These are phyloP conservation scores for Epirrhoe tristata DNA, from an alignment of 2,888 invertebrate species.

Conservation along the genomic window DNA sequence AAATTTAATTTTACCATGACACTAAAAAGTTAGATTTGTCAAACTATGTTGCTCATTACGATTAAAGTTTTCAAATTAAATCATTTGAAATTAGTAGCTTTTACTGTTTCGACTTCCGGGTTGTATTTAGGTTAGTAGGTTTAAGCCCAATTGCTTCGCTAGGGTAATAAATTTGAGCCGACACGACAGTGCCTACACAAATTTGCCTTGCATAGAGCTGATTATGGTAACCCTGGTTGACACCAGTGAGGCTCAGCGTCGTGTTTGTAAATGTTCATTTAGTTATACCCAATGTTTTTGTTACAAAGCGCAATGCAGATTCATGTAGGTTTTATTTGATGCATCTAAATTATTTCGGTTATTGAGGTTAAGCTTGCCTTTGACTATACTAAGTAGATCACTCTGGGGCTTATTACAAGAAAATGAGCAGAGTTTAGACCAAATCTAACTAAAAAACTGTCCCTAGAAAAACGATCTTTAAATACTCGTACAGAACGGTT, in stretches of 20 bases:
- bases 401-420: too few species aligned
- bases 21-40: conserved; percentile 47
- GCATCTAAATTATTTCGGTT: background rate
- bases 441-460: too few species aligned
- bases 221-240: background rate
- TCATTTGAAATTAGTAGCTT: conserved; percentile 34
- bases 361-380: too few species aligned
- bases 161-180: conserved; percentile 9
- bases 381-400: too few species aligned
- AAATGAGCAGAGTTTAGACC: too few species aligned
- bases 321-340: background rate
- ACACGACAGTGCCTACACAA: conserved; percentile 8
- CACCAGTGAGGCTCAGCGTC: background rate
- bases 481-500: too few species aligned
- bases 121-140: conserved; percentile 31
- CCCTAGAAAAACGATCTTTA: too few species aligned
- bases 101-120: conserved; percentile 29
- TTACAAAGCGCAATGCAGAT: background rate
- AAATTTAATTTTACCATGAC: conserved; percentile 67
- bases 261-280: background rate
- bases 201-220: conserved; percentile 7
- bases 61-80: conserved; percentile 39
- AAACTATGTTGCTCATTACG: conserved; percentile 44
- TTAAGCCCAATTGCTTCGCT: conserved; percentile 3
- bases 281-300: background rate